Percentiles rank a stretch among this genome's conserved stretches.
Evolutionary conservation across 2,113 vertebrate species (phyloP).

Genomic region (Acinonyx jubatus): DNA sequence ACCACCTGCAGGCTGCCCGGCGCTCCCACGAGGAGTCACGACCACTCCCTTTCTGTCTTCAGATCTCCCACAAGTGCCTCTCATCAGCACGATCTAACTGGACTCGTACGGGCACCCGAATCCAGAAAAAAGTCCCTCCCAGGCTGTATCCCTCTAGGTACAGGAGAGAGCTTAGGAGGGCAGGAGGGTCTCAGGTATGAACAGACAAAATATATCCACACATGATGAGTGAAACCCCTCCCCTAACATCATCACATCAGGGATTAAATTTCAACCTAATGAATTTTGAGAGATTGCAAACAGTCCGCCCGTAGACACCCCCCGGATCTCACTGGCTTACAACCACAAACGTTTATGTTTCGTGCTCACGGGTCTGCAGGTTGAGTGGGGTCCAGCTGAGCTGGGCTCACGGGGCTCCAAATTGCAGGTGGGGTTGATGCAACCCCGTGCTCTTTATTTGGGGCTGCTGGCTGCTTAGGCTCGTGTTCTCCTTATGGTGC

Average conservation of each 20-base stretch:
- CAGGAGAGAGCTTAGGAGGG: neutral
- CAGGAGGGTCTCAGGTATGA: neutral
- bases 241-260: neutral
- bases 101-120: neutral
- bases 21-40: no score
- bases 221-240: neutral
- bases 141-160: neutral
- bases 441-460: neutral
- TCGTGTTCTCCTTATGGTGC: neutral
- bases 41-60: neutral
- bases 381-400: neutral
- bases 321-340: neutral
- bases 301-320: neutral
- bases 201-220: neutral
- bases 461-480: neutral
- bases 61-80: neutral
- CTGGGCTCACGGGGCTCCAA: neutral
- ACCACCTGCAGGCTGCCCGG: neutral
- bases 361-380: neutral
- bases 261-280: neutral
- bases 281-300: neutral
- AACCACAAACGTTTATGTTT: neutral
- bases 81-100: neutral
- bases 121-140: neutral
- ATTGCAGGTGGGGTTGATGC: fast-evolving